phyloP scores from a whole-genome alignment of 2,888 invertebrate genomes.

The Pseudococcus viburni region DNA sequence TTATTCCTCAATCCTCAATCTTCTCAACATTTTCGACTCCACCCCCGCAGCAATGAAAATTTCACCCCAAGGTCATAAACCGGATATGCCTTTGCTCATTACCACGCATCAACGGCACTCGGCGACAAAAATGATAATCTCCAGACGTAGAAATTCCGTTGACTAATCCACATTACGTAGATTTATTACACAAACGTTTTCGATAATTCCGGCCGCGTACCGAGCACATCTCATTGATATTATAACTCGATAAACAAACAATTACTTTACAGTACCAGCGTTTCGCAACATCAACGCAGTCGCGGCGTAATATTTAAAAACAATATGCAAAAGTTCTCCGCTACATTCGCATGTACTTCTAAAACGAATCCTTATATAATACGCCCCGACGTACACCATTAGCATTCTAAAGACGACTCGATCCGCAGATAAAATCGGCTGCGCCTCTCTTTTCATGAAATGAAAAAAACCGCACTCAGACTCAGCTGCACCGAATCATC shows the following conservation, averaged over 20 bases:
- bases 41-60: too few species aligned
- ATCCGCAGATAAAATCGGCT: slow-evolving; percentile 1
- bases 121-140: background rate
- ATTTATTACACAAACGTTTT: slow-evolving; percentile 26
- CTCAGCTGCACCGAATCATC: slow-evolving; percentile 19
- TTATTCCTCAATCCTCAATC: too few species aligned
- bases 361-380: slow-evolving; percentile 9
- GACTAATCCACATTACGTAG: slow-evolving; percentile 22
- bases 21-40: too few species aligned
- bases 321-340: background rate
- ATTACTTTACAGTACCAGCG: background rate
- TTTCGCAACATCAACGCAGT: background rate
- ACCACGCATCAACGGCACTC: background rate
- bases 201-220: slow-evolving; percentile 22
- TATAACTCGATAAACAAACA: slow-evolving; percentile 27
- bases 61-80: background rate
- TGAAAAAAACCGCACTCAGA: background rate
- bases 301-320: background rate
- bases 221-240: slow-evolving; percentile 8
- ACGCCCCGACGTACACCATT: background rate
- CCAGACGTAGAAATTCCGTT: background rate
- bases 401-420: background rate
- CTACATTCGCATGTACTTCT: background rate
- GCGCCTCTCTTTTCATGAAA: background rate
- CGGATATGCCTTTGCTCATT: background rate